Conservation (phyloP, 2,888 invertebrate species). For the Drosophila birchii region DNA sequence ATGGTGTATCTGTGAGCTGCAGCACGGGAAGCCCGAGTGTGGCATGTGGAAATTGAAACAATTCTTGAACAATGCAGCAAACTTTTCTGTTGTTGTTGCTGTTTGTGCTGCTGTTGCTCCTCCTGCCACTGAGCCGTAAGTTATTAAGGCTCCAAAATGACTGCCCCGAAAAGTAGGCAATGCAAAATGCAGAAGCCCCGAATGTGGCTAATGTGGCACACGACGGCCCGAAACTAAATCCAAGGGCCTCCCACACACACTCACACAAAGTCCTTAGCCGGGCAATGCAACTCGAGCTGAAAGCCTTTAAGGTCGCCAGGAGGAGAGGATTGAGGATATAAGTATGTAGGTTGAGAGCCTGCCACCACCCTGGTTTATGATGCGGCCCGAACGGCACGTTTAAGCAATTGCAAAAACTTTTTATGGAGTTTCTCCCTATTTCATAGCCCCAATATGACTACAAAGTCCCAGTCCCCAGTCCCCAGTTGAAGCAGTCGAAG, state of each 20-base stretch:
- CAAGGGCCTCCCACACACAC: slow-evolving; percentile 1
- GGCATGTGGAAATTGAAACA: slow-evolving; percentile 57
- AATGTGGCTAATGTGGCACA: slow-evolving; percentile 42
- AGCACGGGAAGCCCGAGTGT: slow-evolving; percentile 28
- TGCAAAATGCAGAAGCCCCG: slow-evolving; percentile 34
- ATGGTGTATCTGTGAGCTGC: slow-evolving; percentile 6
- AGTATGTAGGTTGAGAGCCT: neutral
- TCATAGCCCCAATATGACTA: slow-evolving; percentile 23
- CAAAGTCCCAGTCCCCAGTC: slow-evolving; percentile 4
- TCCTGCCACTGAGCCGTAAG: slow-evolving; percentile 49
- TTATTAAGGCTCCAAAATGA: slow-evolving; percentile 58
- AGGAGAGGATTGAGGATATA: neutral
- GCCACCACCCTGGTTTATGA: slow-evolving; percentile 26
- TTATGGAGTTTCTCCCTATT: slow-evolving; percentile 35
- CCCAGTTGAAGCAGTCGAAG: slow-evolving; percentile 1
- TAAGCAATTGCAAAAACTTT: slow-evolving; percentile 73
- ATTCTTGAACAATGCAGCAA: slow-evolving; percentile 57
- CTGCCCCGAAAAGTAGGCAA: slow-evolving; percentile 48
- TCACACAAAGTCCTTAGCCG: neutral
- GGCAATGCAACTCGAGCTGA: slow-evolving; percentile 29
- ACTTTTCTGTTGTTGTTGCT: slow-evolving; percentile 28
- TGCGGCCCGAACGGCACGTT: slow-evolving; percentile 66
- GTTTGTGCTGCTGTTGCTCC: slow-evolving; percentile 29
- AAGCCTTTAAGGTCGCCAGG: slow-evolving; percentile 34
- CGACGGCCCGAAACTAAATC: slow-evolving; percentile 15